Base-by-base conservation (phyloP, 2,113 vertebrate species). In the Nothobranchius furzeri region DNA sequence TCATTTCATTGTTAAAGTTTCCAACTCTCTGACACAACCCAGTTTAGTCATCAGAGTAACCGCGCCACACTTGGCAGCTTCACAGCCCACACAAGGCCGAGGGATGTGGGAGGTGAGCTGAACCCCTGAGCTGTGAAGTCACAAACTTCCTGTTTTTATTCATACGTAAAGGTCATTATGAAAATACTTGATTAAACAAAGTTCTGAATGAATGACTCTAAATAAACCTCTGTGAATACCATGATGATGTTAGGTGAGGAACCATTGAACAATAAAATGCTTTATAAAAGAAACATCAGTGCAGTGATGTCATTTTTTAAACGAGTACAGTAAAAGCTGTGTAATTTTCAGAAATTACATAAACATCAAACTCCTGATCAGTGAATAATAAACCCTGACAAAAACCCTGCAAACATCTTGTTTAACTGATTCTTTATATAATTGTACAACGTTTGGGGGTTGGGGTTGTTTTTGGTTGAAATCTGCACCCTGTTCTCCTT, bases 401-500 rank as follows among this genome's bases (percentile, higher is more conserved):
- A 48, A 48, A 1, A 15, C 15, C 15, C 7, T n/a, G 15, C 47
- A 48, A 7, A 8, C 14, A 7, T 48, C 47, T 6, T n/a, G 14
- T n/a, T 48, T n/a, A 15, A n/a, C 6, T 1, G 3, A 36, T 20
- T 20, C 20, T 20, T 20, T 20, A 20, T 20, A 20, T 20, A 20
- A 20, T 20, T 20, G 20, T 20, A 20, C 20, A 20, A 20, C 20
- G 20, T 20, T 20, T 20, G 20, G 20, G 20, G 20, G 20, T 20
- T 20, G 20, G 20, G 4, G 30, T 1, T 30, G 4, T 30, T 30
- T 30, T 30, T 30, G 30, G 30, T 3, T 30, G 30, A 60, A 67
- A 72, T 59, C n/a, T 59, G 25, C 48, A 17, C 36, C 14, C 50
- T 47, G 30, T 9, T n/a, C 45, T 66, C 58, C 20, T 48, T 51